Evolutionary conservation across 2,113 vertebrate species (phyloP).

Genomic region (Oostethus manadensis): DNA sequence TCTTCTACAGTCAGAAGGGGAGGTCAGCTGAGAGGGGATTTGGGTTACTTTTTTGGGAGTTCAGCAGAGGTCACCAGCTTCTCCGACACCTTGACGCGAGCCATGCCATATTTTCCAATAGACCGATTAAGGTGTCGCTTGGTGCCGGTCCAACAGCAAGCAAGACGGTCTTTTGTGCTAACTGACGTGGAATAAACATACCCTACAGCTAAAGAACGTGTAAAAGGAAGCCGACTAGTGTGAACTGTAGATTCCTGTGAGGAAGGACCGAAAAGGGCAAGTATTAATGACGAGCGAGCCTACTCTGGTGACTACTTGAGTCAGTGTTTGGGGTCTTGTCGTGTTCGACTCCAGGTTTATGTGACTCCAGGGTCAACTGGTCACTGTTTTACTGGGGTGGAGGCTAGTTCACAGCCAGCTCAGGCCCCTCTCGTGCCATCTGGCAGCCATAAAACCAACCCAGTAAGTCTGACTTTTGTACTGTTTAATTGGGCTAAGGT

Average conservation of each 20-base stretch:
- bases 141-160: neutral
- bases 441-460: slow-evolving; percentile 83
- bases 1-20: slow-evolving; percentile 64
- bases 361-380: slow-evolving; percentile 58
- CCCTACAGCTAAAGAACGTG: neutral
- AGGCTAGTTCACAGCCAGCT: slow-evolving; percentile 52
- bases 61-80: slow-evolving; percentile 48
- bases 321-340: slow-evolving; percentile 38
- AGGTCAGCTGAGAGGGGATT: slow-evolving; percentile 41
- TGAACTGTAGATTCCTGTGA: neutral
- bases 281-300: neutral
- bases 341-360: slow-evolving; percentile 60
- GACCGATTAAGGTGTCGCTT: slow-evolving; percentile 4
- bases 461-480: slow-evolving; percentile 70
- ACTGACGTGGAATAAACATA: neutral
- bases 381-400: slow-evolving; percentile 64
- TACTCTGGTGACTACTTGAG: slow-evolving; percentile 22
- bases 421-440: slow-evolving; percentile 72
- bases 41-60: slow-evolving; percentile 37
- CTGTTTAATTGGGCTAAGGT: slow-evolving; percentile 40
- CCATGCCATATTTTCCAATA: slow-evolving; percentile 13
- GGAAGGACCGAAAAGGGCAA: neutral
- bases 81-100: slow-evolving; percentile 34
- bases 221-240: neutral
- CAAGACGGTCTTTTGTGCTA: too few relatives aligned